Evolutionary conservation across 2,113 vertebrate genomes (phyloP).

Genomic region (Thalassarche chlororhynchos): DNA sequence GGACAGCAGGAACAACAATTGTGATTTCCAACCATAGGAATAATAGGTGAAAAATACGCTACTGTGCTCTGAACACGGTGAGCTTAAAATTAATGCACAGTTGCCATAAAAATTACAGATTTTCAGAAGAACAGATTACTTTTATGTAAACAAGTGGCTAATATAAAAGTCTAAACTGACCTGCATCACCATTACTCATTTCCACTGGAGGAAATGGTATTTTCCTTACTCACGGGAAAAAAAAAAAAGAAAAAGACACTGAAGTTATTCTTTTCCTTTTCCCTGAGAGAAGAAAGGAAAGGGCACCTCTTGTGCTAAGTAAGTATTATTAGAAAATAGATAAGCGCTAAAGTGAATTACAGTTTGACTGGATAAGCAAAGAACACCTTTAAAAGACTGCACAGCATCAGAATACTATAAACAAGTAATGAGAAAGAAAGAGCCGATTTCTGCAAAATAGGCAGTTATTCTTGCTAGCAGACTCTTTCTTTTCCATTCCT

Average conservation of each 20-base stretch:
- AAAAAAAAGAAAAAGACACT: neutral
- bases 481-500: neutral
- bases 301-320: neutral
- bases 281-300: neutral
- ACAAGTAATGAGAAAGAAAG: neutral
- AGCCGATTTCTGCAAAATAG: neutral
- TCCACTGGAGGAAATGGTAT: neutral
- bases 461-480: neutral
- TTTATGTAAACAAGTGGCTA: neutral
- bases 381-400: neutral
- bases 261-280: neutral
- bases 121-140: neutral
- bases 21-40: neutral
- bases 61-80: neutral
- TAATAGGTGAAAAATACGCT: neutral
- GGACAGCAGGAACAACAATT: neutral
- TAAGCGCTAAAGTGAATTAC: neutral
- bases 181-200: conserved; percentile 29
- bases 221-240: neutral
- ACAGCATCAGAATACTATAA: neutral
- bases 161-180: neutral
- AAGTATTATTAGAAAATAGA: conserved; percentile 3
- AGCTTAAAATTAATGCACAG: neutral
- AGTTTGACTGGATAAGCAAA: neutral
- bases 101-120: neutral